Conservation (phyloP, 2,113 vertebrate genomes). For the Bujurquina vittata region DNA sequence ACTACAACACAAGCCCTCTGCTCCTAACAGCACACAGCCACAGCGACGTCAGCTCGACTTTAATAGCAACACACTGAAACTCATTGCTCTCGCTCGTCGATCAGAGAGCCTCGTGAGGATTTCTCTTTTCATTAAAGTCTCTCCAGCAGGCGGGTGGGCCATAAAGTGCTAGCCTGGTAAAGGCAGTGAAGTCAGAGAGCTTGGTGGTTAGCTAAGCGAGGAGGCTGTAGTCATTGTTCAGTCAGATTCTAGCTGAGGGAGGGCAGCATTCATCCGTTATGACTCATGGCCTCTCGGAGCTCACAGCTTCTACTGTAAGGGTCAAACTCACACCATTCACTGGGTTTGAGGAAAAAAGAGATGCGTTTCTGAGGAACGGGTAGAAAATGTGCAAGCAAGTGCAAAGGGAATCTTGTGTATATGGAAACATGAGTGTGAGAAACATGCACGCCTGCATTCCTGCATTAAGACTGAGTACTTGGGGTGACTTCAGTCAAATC, state of each 20-base stretch:
- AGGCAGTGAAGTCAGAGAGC: slow-evolving; percentile 57
- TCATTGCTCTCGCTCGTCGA: not conserved
- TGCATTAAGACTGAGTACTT: not conserved
- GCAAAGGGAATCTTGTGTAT: not conserved
- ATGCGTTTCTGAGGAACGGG: not conserved
- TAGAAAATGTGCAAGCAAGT: slow-evolving; percentile 17
- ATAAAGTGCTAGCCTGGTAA: slow-evolving; percentile 56
- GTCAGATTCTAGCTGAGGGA: slow-evolving; percentile 60
- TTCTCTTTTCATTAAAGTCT: slow-evolving; percentile 51
- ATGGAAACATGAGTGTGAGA: not conserved
- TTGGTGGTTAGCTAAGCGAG: slow-evolving; percentile 44
- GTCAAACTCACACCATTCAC: not conserved
- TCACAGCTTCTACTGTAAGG: slow-evolving; percentile 24
- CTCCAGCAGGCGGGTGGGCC: slow-evolving; percentile 27
- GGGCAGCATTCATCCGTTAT: slow-evolving; percentile 54
- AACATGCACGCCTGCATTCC: not conserved
- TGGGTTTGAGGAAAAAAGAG: not conserved
- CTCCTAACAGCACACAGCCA: slow-evolving; percentile 26
- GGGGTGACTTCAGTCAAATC: not conserved
- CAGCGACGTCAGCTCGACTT: slow-evolving; percentile 37
- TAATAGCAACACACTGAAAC: slow-evolving; percentile 29
- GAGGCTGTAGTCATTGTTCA: slow-evolving; percentile 58
- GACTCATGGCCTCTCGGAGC: slow-evolving; percentile 59
- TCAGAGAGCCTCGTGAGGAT: slow-evolving; percentile 34
- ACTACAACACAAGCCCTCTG: slow-evolving; percentile 18